A percentile compares a stretch with the other conserved stretches of the same genome.
These are phyloP conservation scores for Podilymbus podiceps DNA, from an alignment of 2,113 vertebrate genomes.

Conservation along the genomic window DNA sequence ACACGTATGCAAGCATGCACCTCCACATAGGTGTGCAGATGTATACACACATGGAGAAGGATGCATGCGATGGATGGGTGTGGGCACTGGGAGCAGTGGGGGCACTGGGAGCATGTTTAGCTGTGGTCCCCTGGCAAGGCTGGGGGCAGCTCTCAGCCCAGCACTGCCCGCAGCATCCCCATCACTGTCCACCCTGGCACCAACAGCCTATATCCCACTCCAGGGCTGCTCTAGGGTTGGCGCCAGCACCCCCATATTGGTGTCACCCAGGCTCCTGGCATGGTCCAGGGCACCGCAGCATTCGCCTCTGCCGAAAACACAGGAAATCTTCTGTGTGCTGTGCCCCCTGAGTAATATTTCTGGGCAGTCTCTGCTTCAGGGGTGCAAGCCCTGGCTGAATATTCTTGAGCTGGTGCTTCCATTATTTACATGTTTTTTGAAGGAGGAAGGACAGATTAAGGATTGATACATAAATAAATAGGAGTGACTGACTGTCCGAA, in stretches of 20 bases:
- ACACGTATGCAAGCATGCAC: too few species aligned
- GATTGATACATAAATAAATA: background rate
- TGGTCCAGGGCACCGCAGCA: fast-evolving
- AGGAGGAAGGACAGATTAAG: background rate
- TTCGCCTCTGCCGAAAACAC: background rate
- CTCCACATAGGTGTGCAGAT: too few species aligned
- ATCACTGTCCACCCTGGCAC: background rate
- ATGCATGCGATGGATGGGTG: fast-evolving
- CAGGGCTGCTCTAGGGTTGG: too few species aligned
- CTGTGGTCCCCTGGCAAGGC: background rate
- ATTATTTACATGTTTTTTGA: background rate
- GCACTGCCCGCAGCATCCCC: background rate
- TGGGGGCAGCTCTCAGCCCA: background rate
- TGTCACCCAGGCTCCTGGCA: background rate
- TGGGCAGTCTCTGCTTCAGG: background rate
- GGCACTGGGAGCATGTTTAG: fast-evolving
- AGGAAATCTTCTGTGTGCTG: background rate
- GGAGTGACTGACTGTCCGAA: background rate
- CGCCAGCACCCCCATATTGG: too few species aligned
- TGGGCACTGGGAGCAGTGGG: background rate
- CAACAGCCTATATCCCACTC: background rate
- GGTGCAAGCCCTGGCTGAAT: background rate
- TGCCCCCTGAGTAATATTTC: background rate
- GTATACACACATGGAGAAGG: fast-evolving
- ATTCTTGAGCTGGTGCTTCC: background rate